phyloP scores from a whole-genome alignment of 1,140 invertebrate genomes.

The Antheraea pernyi region DNA sequence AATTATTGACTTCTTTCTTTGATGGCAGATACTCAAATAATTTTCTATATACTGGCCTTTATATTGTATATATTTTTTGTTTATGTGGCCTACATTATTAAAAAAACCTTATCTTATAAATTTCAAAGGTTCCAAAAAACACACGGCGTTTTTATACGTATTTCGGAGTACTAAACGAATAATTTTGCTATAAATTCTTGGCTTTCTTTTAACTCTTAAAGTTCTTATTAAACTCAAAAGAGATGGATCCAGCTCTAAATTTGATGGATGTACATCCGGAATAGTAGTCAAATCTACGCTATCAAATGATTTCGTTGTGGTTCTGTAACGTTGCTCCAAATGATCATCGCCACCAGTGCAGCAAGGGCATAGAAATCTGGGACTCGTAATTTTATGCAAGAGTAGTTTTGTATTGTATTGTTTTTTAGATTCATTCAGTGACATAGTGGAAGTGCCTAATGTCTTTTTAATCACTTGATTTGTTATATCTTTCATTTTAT shows the following conservation, averaged over 20 bases:
- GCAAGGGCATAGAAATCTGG: slow-evolving; percentile 52
- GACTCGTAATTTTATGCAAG: slow-evolving; percentile 30
- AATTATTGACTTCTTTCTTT: no score
- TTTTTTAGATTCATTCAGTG: slow-evolving; percentile 14
- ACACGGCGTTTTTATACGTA: slow-evolving; percentile 34
- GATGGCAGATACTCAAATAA: no score
- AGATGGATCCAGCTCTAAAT: slow-evolving; percentile 44
- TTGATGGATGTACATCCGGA: slow-evolving; percentile 20
- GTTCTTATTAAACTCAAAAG: slow-evolving; percentile 42
- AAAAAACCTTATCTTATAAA: background rate
- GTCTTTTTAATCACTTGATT: slow-evolving; percentile 6
- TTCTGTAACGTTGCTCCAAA: slow-evolving; percentile 25
- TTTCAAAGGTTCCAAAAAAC: background rate
- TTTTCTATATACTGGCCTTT: background rate
- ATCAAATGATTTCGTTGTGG: slow-evolving; percentile 39
- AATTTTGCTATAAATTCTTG: slow-evolving; percentile 28
- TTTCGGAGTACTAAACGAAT: slow-evolving; percentile 32
- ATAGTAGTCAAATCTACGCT: slow-evolving; percentile 37
- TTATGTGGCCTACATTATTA: background rate
- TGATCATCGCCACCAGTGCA: slow-evolving; percentile 47
- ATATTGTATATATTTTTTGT: background rate
- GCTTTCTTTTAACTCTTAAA: slow-evolving; percentile 20
- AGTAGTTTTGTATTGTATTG: slow-evolving; percentile 10
- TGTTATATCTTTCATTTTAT: background rate
- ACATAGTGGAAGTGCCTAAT: slow-evolving; percentile 20